A percentile compares a stretch with the other conserved stretches of the same genome.
Evolutionary conservation across 2,797 vertebrate species (phyloP).

Genomic region (Pseudochirops corinnae): DNA sequence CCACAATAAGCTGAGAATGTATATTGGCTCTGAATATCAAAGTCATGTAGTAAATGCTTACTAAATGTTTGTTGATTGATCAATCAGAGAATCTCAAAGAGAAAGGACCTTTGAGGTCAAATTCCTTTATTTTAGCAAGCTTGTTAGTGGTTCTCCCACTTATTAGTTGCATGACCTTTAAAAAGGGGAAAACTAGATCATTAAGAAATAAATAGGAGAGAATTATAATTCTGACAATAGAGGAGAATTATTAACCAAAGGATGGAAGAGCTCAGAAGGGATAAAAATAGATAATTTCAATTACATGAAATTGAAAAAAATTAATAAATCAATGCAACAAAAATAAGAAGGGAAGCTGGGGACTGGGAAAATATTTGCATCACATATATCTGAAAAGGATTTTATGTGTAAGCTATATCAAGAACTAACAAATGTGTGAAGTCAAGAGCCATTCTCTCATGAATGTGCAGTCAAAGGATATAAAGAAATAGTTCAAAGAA

Average conservation of each 20-base stretch:
- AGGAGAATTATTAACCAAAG: not conserved
- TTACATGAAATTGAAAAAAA: not conserved
- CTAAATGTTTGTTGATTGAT: not conserved
- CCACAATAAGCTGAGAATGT: not conserved
- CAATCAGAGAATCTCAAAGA: not conserved
- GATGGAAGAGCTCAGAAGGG: not conserved
- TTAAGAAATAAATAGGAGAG: not conserved
- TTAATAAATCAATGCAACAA: not conserved
- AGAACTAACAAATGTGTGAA: not conserved
- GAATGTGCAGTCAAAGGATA: not conserved
- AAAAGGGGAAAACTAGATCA: not conserved
- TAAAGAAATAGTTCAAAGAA: not conserved
- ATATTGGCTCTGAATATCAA: not conserved
- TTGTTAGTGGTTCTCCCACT: not conserved
- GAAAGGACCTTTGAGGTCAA: not conserved
- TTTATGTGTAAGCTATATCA: not conserved
- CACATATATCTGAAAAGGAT: not conserved
- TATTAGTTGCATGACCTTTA: not conserved
- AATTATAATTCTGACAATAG: not conserved
- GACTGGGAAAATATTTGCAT: not conserved
- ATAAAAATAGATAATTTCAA: not conserved
- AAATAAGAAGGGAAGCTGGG: not conserved
- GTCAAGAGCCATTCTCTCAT: not conserved
- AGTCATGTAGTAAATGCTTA: not conserved
- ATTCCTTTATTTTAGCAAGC: not conserved